Evolutionary conservation across 2,888 invertebrate genomes (phyloP).

Genomic region (Crossocerus cetratus): DNA sequence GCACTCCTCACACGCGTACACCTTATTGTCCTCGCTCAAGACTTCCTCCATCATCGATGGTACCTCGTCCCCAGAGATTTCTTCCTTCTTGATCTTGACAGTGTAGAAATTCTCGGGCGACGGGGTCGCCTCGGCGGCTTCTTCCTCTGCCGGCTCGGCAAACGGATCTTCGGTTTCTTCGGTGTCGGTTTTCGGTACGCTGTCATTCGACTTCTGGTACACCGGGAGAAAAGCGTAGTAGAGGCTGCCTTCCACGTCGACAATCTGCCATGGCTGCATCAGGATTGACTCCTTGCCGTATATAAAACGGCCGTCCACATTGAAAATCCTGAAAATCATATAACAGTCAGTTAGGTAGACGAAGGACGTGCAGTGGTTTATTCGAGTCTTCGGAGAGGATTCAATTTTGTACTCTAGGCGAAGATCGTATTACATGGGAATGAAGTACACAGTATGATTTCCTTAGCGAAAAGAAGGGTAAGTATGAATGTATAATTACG

Average conservation of each 20-base stretch:
- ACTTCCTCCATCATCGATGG: slow-evolving; percentile 27
- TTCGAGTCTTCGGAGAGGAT: background rate
- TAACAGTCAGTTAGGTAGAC: slow-evolving; percentile 48
- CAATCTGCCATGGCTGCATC: slow-evolving; percentile 67
- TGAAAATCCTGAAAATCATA: slow-evolving; percentile 59
- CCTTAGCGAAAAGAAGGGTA: background rate
- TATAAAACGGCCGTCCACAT: slow-evolving; percentile 59
- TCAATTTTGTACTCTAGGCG: too few species aligned
- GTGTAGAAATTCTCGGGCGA: slow-evolving; percentile 29
- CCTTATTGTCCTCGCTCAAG: slow-evolving; percentile 46
- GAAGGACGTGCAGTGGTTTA: slow-evolving; percentile 7
- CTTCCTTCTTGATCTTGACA: slow-evolving; percentile 51
- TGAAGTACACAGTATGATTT: background rate
- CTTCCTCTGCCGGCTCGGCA: slow-evolving; percentile 10
- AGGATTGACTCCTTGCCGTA: slow-evolving; percentile 63
- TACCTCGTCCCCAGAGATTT: background rate
- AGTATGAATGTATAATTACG: slow-evolving; percentile 3
- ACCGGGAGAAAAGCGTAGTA: slow-evolving; percentile 67
- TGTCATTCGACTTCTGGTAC: slow-evolving; percentile 19
- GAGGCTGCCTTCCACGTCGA: slow-evolving; percentile 64
- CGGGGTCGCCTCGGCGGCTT: slow-evolving; percentile 20
- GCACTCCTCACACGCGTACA: slow-evolving; percentile 60
- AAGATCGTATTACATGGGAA: too few species aligned
- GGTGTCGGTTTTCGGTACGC: background rate
- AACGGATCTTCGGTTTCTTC: slow-evolving; percentile 20